These are phyloP conservation scores for Neoarius graeffei DNA, from an alignment of 2,113 vertebrate genomes.

Conservation along the genomic window DNA sequence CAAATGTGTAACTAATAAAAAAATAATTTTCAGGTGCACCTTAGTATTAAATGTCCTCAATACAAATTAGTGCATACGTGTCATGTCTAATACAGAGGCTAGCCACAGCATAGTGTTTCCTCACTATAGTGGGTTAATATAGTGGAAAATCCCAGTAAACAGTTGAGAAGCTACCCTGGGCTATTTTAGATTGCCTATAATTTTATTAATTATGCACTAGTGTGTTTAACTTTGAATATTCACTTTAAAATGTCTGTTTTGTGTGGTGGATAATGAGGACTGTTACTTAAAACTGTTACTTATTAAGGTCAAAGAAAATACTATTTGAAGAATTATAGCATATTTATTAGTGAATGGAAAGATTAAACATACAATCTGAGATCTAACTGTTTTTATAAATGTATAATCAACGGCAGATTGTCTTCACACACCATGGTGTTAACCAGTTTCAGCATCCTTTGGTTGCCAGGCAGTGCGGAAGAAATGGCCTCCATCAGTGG, in stretches of 20 bases:
- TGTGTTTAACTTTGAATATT: neutral
- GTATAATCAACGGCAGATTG: constrained; percentile 24
- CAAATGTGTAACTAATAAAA: neutral
- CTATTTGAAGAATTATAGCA: neutral
- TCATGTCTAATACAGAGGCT: neutral
- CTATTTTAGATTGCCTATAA: neutral
- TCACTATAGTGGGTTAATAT: neutral
- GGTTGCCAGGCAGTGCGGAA: constrained; percentile 57
- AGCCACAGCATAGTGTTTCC: neutral
- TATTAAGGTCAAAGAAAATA: neutral
- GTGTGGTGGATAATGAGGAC: neutral
- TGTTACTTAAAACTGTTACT: neutral
- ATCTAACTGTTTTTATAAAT: neutral
- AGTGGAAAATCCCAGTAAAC: neutral
- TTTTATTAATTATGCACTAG: neutral
- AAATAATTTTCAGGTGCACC: neutral
- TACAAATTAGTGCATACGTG: neutral
- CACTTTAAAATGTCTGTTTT: neutral
- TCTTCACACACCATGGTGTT: constrained; percentile 57
- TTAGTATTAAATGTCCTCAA: neutral
- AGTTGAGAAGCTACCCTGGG: neutral
- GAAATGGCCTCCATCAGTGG: constrained; percentile 56
- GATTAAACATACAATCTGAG: no score
- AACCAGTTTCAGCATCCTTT: constrained; percentile 63
- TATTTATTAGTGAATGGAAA: neutral